Base-by-base conservation (phyloP, 2,888 invertebrate species). In the Napeogenes sylphis region DNA sequence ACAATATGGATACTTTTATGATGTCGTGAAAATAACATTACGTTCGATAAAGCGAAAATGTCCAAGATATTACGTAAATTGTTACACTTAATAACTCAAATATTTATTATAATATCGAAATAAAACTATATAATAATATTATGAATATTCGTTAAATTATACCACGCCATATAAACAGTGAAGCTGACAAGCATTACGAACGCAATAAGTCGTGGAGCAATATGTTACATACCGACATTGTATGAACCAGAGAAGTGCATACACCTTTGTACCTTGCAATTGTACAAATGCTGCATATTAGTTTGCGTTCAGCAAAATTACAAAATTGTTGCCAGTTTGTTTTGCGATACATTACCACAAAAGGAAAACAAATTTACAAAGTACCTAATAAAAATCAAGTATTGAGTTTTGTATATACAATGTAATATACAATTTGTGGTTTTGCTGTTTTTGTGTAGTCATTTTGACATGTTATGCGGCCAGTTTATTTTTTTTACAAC, bases 161-260 rank as follows among this genome's bases (percentile, higher is more conserved):
- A 51, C 51, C 51, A 51, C 8, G 65, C 42, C 62, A 66, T 64
- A 69, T 72, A 73, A 73, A 67, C 68, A 71, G 70, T 72, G 70
- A 70, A 76, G 73, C 73, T 77, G 78, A 81, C 81, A 79, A 78
- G 80, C 81, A 82, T 82, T 83, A 83, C 80, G 77, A 81, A 81
- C 76, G 81, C 84, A 84, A 84, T 84, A 84, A 82, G 78, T 78
- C 70, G 78, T 76, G 73, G 73, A 76, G 73, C 73, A 63, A 59
- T 64, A 64, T 56, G 58, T 51, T 53, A 47, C 51, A 51, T 57
- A 55, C 58, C 63, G 58, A 61, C 59, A 60, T 58, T 61, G 45
- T 62, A 59, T 63, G 63, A 65, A 63, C 45, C 58, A 55, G 58
- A 61, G 58, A 61, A 67, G 46, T 58, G 58, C 58, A 45, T 51